Evolutionary conservation across 2,888 invertebrate species (phyloP).

Genomic region (Metopia argyrocephala): DNA sequence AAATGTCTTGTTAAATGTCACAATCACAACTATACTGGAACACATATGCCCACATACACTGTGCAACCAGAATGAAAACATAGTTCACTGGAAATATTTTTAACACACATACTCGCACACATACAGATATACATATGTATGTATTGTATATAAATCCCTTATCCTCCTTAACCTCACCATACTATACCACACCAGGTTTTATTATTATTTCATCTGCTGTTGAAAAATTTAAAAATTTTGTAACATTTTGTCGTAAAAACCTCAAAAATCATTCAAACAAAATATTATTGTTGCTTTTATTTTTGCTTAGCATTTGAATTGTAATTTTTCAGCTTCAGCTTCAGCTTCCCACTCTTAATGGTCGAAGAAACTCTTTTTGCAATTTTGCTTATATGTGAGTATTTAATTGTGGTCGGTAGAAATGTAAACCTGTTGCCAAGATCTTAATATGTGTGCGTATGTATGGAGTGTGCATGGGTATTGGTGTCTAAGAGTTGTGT

Average conservation of each 20-base stretch:
- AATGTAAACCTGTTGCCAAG: background rate
- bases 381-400: background rate
- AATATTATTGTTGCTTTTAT: conserved; percentile 28
- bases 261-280: conserved; percentile 48
- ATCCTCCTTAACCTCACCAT: too few species aligned
- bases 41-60: background rate
- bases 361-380: too few species aligned
- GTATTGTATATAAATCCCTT: background rate
- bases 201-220: background rate
- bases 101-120: too few species aligned
- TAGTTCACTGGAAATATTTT: background rate
- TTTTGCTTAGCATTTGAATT: background rate
- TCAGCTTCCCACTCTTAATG: too few species aligned
- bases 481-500: background rate
- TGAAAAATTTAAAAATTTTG: conserved; percentile 9
- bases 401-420: background rate
- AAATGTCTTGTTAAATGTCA: conserved; percentile 18
- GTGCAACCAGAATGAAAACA: background rate
- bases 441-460: background rate
- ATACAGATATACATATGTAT: background rate
- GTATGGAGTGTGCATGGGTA: background rate
- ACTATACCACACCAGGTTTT: too few species aligned
- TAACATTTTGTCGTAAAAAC: conserved; percentile 41
- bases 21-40: conserved; percentile 4
- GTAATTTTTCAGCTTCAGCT: background rate